These are phyloP conservation scores for Thecophora atra DNA, from an alignment of 2,888 invertebrate genomes.

Conservation along the genomic window DNA sequence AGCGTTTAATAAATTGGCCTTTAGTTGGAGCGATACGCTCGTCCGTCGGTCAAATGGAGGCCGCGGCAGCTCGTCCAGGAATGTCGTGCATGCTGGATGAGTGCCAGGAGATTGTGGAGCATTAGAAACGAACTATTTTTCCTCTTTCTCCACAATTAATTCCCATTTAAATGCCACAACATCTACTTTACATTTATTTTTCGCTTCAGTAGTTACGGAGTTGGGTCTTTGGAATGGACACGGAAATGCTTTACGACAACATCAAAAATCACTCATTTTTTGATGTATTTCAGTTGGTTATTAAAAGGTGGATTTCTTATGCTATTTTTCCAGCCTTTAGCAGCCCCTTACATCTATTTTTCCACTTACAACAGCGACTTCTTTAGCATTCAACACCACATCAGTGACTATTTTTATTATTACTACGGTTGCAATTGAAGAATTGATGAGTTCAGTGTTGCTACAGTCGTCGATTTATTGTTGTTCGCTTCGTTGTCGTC, in stretches of 20 bases:
- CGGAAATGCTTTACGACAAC: not conserved
- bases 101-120: not conserved
- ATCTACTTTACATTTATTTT: not conserved
- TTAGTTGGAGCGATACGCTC: not conserved
- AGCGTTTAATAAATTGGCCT: constrained; percentile 27
- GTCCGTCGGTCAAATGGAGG: not conserved
- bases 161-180: not conserved
- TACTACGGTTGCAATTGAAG: constrained; percentile 18
- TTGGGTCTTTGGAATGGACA: not conserved
- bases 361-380: not conserved
- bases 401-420: constrained; percentile 27
- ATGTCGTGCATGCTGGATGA: not conserved
- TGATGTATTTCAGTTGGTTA: not conserved
- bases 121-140: not conserved
- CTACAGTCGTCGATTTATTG: not conserved
- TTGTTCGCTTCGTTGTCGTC: constrained; percentile 11
- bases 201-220: not conserved
- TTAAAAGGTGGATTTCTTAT: too few species aligned
- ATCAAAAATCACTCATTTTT: not conserved
- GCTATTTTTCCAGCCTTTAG: not conserved
- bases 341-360: not conserved
- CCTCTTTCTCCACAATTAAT: not conserved
- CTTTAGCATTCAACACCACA: constrained; percentile 22
- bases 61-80: not conserved
- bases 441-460: constrained; percentile 30